phyloP scores from a whole-genome alignment of 1,140 invertebrate species.

The Tetramorium simillimum region DNA sequence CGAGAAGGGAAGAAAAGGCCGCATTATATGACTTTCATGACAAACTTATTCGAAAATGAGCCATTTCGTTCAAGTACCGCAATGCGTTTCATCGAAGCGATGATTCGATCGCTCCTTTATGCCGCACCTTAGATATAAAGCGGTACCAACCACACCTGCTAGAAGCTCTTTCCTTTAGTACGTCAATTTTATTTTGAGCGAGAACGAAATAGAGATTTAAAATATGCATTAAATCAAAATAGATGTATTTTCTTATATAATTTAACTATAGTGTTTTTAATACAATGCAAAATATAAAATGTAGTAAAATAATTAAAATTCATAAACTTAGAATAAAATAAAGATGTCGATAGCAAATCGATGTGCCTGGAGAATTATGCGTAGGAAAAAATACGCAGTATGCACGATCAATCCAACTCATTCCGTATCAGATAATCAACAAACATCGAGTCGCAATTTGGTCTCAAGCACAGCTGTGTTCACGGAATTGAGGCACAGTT shows the following conservation, averaged over 20 bases:
- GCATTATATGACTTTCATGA: slow-evolving; percentile 39
- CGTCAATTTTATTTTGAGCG: slow-evolving; percentile 8
- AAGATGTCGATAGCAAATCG: background rate
- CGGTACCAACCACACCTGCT: background rate
- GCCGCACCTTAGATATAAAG: slow-evolving; percentile 25
- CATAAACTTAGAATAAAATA: background rate
- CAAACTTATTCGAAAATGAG: slow-evolving; percentile 47
- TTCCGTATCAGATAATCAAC: background rate
- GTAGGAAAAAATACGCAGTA: background rate
- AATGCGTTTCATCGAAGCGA: slow-evolving; percentile 43
- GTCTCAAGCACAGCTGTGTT: too few species aligned
- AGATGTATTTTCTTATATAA: background rate
- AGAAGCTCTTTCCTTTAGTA: slow-evolving; percentile 3
- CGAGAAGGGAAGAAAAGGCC: background rate
- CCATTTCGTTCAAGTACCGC: slow-evolving; percentile 28
- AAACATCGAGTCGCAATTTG: background rate
- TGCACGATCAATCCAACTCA: background rate
- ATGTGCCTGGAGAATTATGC: background rate
- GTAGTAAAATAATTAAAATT: background rate
- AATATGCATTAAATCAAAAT: background rate
- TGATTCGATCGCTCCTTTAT: slow-evolving; percentile 50
- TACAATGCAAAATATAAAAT: background rate
- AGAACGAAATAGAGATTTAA: background rate
- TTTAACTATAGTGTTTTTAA: background rate
- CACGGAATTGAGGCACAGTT: background rate